Percentiles rank a stretch among this genome's conserved stretches.
Conservation (phyloP, 2,888 invertebrate species). For the Lasius platythorax region DNA sequence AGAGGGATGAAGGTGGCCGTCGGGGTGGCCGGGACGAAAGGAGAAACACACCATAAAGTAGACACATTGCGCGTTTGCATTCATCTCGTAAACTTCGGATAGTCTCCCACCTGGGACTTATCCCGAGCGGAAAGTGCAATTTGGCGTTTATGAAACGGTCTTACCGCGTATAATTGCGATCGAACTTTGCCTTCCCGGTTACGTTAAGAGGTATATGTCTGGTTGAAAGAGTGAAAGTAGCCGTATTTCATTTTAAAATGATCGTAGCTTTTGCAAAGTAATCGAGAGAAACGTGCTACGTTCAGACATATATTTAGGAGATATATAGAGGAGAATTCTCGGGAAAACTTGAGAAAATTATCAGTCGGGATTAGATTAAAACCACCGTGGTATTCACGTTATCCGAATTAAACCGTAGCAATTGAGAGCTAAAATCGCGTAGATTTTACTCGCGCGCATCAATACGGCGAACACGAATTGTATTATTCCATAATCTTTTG, state of each 20-base stretch:
- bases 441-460: constrained; percentile 6
- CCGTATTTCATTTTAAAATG: neutral
- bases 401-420: neutral
- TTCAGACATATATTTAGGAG: neutral
- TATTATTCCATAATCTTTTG: constrained; percentile 12
- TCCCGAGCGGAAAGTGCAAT: constrained; percentile 54
- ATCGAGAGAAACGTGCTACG: neutral
- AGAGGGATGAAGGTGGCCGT: constrained; percentile 27
- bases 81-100: constrained; percentile 72
- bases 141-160: constrained; percentile 53
- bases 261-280: neutral
- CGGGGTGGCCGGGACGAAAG: constrained; percentile 53
- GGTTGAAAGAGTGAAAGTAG: neutral
- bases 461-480: constrained; percentile 2
- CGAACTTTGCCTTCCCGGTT: constrained; percentile 18
- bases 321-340: neutral
- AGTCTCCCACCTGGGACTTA: constrained; percentile 59
- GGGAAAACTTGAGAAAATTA: neutral
- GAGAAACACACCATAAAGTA: constrained; percentile 67
- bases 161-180: constrained; percentile 54
- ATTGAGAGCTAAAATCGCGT: neutral
- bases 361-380: neutral
- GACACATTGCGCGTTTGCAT: constrained; percentile 66
- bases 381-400: neutral
- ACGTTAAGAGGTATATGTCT: neutral